Base-by-base conservation (phyloP, 2,888 invertebrate species). In the Rhingia rostrata region DNA sequence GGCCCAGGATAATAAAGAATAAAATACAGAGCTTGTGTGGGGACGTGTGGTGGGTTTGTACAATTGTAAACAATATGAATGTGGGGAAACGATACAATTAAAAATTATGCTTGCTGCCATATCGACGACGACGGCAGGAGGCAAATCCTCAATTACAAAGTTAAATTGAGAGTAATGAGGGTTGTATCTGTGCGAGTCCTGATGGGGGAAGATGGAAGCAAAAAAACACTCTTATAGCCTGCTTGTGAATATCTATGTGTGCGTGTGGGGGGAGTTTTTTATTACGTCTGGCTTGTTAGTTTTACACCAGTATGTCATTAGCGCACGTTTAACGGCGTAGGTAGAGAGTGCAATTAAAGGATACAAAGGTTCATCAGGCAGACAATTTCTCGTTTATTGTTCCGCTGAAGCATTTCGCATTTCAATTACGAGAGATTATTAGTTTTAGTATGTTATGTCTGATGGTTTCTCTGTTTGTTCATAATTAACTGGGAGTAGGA, bases 131-230 rank as follows among this genome's bases (percentile, higher is more conserved):
- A 43, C 9, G 14, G 4, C 47, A 39, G 61, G 72, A 56, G 39
- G 63, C 49, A 67, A 69, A 63, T 73, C 73, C 53, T 60, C 69
- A 79, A 83, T 79, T 78, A 63, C 39, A 35, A n/a, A 63, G 51
- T 69, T 74, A 69, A 79, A 79, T 78, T 73, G 58, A 69, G 58
- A 83, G 73, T 74, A 79, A 83, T 56, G 83, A 66, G 51, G n/a
- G 39, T 7, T 49, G 10, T 22, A 4, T 49, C 9, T 9, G 7
- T 47, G 0, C 30, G 14, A 14, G 6, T 9, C 22, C 9, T 47
- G 7, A 3, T 10, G 10, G 4, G 22, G 10, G 4, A 2, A 22
- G 22, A 22, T 22, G 22, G 22, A 22, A 22, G 22, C 22, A 22
- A 22, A 22, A 22, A 22, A 22, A 22, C 22, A 22, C 22, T 22